phyloP scores from a whole-genome alignment of 2,888 invertebrate species.

The Ditula angustiorana region DNA sequence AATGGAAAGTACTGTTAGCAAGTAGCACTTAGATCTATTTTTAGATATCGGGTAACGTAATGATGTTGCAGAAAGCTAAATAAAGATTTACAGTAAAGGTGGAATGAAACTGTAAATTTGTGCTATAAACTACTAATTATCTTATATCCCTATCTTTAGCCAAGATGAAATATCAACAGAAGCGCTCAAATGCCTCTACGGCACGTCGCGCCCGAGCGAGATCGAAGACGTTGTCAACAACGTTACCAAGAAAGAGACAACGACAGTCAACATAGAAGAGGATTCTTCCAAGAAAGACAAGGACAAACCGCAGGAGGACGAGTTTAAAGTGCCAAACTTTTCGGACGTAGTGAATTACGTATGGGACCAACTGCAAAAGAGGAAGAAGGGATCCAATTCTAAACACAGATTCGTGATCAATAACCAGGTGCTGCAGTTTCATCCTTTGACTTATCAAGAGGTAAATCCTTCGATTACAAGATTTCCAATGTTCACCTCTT shows the following conservation, averaged over 20 bases:
- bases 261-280: conserved; percentile 63
- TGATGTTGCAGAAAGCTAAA: too few species aligned
- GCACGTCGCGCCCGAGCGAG: conserved; percentile 84
- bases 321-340: conserved; percentile 89
- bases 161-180: conserved; percentile 91
- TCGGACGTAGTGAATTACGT: conserved; percentile 90
- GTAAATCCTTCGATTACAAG: conserved; percentile 82
- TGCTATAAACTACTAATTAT: neutral
- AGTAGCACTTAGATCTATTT: too few species aligned
- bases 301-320: conserved; percentile 57
- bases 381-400: conserved; percentile 84
- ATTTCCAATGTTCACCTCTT: too few species aligned
- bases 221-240: conserved; percentile 81
- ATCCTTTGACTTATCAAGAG: conserved; percentile 89
- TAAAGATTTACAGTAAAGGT: too few species aligned
- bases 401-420: conserved; percentile 87
- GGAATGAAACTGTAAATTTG: too few species aligned
- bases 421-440: conserved; percentile 90
- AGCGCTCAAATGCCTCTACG: conserved; percentile 91
- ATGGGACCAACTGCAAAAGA: conserved; percentile 87
- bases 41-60: too few species aligned
- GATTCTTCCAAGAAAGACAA: conserved; percentile 74
- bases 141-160: conserved; percentile 71
- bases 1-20: too few species aligned
- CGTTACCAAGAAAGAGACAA: conserved; percentile 69